These are phyloP conservation scores for Guaruba guarouba DNA, from an alignment of 2,113 vertebrate genomes.

Conservation along the genomic window DNA sequence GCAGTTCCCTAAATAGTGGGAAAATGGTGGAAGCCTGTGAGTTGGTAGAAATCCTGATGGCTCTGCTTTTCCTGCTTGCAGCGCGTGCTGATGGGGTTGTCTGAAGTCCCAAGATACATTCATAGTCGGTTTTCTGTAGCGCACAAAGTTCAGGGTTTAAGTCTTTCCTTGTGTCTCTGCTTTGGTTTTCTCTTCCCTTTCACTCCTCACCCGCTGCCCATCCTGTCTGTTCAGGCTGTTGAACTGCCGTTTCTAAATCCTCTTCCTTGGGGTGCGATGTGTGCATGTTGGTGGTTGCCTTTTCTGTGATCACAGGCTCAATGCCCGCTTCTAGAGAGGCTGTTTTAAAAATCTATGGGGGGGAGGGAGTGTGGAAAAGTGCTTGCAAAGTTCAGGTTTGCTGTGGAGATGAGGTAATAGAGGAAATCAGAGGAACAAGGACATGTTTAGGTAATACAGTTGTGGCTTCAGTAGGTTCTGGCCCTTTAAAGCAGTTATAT, in stretches of 20 bases:
- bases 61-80: not conserved
- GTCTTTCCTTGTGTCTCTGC: not conserved
- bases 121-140: not conserved
- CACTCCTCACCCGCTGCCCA: too few relatives aligned
- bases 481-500: not conserved
- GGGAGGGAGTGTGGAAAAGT: accelerated
- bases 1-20: not conserved
- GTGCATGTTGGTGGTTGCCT: not conserved
- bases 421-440: too few relatives aligned
- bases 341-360: not conserved
- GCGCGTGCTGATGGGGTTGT: not conserved
- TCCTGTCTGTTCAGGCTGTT: not conserved
- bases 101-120: not conserved
- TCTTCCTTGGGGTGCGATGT: accelerated
- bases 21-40: not conserved
- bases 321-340: not conserved
- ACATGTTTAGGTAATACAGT: not conserved
- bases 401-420: not conserved
- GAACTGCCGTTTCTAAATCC: not conserved
- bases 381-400: not conserved
- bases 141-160: not conserved
- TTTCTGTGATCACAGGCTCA: not conserved
- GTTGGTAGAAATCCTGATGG: not conserved
- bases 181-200: not conserved
- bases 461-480: not conserved